Evolutionary conservation across 1,140 invertebrate species (phyloP).

Genomic region (Tetragonula clypearis): DNA sequence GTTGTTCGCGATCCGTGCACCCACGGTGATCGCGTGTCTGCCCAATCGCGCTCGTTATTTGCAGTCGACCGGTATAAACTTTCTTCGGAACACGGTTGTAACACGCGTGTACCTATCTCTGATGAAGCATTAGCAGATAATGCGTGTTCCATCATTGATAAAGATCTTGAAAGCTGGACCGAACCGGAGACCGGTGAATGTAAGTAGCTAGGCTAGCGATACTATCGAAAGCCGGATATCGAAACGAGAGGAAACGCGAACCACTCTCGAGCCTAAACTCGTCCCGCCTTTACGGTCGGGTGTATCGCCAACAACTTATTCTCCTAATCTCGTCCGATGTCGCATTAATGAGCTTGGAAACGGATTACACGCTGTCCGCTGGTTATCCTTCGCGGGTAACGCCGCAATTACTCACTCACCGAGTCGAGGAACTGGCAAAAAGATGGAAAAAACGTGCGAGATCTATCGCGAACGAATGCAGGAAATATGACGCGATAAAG

Average conservation of each 20-base stretch:
- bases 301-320: conserved; percentile 30
- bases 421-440: too few species aligned
- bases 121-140: conserved; percentile 21
- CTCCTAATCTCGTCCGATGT: conserved; percentile 20
- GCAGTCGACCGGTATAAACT: background rate
- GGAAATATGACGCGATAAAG: too few species aligned
- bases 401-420: conserved; percentile 27
- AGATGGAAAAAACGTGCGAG: too few species aligned
- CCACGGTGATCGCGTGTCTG: background rate
- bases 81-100: background rate
- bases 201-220: conserved; percentile 1
- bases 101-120: conserved; percentile 12
- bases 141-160: conserved; percentile 22
- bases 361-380: conserved; percentile 21
- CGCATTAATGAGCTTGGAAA: conserved; percentile 37
- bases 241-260: background rate
- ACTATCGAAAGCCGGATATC: conserved; percentile 22
- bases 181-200: background rate
- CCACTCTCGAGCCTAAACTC: conserved; percentile 14
- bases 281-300: background rate
- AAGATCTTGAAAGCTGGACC: conserved; percentile 1
- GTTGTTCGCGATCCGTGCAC: background rate
- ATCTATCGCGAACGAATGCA: background rate
- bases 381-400: background rate
- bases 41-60: background rate